Evolutionary conservation across 2,888 invertebrate genomes (phyloP), one percentile per base, ranked within the genome.

Genomic region (Allolobophora icterica): DNA sequence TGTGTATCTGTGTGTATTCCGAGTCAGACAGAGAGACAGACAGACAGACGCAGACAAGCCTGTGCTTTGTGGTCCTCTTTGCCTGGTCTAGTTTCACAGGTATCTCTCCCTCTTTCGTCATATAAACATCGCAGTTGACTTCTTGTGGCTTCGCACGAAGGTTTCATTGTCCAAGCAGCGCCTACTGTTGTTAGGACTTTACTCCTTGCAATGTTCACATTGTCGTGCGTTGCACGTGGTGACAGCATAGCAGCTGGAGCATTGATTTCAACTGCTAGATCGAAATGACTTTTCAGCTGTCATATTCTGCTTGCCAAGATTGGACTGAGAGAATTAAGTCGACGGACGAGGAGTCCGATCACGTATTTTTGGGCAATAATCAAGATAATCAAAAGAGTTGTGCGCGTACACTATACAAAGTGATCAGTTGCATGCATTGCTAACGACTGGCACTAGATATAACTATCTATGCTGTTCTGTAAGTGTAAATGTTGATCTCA

Each of bases 201-300:
- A 1, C 45, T 71, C 21, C 21, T 8, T n/a, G n/a, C n/a, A n/a
- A n/a, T n/a, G 71, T n/a, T n/a, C 13, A n/a, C n/a, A n/a, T 8
- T 71, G 71, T 71, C 71, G n/a, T 17, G 71, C 52, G 11, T 52
- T 21, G 52, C 52, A n/a, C n/a, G 71, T 30, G 11, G 6, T n/a
- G 71, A 71, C n/a, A 71, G 71, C 11, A 17, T 30, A 3, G n/a
- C 1, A 8, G n/a, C 71, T 71, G n/a, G 0, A 8, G 30, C n/a
- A 71, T 30, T 8, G 71, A 3, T n/a, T n/a, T 71, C 8, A n/a
- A 71, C 4, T n/a, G 71, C 71, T 71, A n/a, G 11, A n/a, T 11
- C n/a, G n/a, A 71, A 71, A 71, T 71, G n/a, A n/a, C n/a, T 71
- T 71, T 71, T 71, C n/a, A 71, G 30, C n/a, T n/a, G n/a, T 71